These are phyloP conservation scores for honey bee (Apis mellifera) DNA, from an alignment of 1,140 invertebrate genomes.

Conservation along the genomic window Amel_HAv3.1 CM009941.2:10348001-10348500, in stretches of 20 bases:
- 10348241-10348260: conserved; percentile 62
- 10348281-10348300: conserved; percentile 19
- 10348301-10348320: neutral
- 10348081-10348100: no score
- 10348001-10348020: conserved; percentile 55
- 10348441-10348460: neutral
- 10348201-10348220: no score
- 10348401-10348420: conserved; percentile 18
- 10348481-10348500: conserved; percentile 31
- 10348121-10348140: conserved; percentile 43
- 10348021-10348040: conserved; percentile 49
- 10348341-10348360: no score
- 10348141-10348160: conserved; percentile 20
- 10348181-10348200: neutral
- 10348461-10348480: no score
- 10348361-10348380: neutral
- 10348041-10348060: conserved; percentile 53
- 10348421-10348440: neutral
- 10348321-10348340: conserved; percentile 13
- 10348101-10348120: conserved; percentile 21
- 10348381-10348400: neutral
- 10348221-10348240: conserved; percentile 15
- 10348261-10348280: conserved; percentile 54
- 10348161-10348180: neutral
- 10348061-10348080: conserved; percentile 40